Evolutionary conservation across 2,888 invertebrate species (phyloP).

Genomic region (Strigamia maritima): DNA sequence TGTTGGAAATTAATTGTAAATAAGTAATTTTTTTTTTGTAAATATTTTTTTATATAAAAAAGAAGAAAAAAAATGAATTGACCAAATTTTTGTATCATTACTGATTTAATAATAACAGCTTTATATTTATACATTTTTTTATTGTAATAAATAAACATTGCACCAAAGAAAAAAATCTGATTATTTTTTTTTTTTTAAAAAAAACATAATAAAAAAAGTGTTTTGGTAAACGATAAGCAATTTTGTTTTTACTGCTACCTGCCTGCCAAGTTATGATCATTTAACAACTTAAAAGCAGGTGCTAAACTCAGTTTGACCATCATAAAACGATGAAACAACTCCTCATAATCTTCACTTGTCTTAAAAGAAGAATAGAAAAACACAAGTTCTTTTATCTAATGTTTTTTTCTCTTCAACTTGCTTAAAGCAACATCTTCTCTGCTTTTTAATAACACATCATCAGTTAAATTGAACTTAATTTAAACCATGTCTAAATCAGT

Average conservation of each 20-base stretch:
- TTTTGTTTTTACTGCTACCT: too few species aligned
- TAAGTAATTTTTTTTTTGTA: not conserved
- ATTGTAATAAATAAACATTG: too few species aligned
- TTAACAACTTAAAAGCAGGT: not conserved
- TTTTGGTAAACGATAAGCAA: not conserved
- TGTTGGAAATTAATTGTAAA: not conserved
- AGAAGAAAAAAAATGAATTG: too few species aligned
- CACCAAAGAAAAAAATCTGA: too few species aligned
- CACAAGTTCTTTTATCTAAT: not conserved
- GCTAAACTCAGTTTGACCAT: not conserved
- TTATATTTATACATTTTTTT: too few species aligned
- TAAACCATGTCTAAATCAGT: constrained; percentile 3
- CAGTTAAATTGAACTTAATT: constrained; percentile 7
- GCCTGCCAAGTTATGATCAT: not conserved
- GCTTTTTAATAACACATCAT: not conserved
- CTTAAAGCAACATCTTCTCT: too few species aligned
- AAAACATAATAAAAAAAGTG: not conserved
- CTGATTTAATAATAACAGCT: too few species aligned
- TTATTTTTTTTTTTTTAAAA: not conserved
- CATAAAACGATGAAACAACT: not conserved
- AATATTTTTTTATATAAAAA: too few species aligned
- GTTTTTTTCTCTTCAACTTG: too few species aligned
- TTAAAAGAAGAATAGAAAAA: too few species aligned
- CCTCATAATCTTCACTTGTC: too few species aligned
- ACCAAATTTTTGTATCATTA: too few species aligned